These are phyloP conservation scores for Eciton burchellii DNA, from an alignment of 1,140 invertebrate species.

Conservation along the genomic window DNA sequence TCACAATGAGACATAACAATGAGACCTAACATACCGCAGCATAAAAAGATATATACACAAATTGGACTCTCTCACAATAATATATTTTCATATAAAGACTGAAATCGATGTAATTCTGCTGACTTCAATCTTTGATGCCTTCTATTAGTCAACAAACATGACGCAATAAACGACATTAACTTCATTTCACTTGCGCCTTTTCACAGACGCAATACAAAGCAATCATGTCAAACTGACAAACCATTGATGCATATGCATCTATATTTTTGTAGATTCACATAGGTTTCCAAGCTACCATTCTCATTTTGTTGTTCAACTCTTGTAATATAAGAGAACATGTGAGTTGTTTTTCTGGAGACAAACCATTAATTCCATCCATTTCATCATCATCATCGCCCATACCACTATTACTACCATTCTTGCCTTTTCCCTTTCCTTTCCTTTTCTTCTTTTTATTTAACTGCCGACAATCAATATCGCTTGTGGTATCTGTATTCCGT, in stretches of 20 bases:
- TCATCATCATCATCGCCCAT: slow-evolving; percentile 87
- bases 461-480: slow-evolving; percentile 84
- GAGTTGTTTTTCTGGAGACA: slow-evolving; percentile 86
- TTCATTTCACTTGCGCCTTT: slow-evolving; percentile 10
- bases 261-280: slow-evolving; percentile 71
- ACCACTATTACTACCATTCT: slow-evolving; percentile 80
- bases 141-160: neutral
- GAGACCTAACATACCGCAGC: neutral
- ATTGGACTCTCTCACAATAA: slow-evolving; percentile 49
- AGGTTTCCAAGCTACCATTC: slow-evolving; percentile 89
- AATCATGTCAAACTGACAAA: slow-evolving; percentile 22
- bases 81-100: slow-evolving; percentile 50
- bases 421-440: slow-evolving; percentile 85
- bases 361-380: slow-evolving; percentile 85
- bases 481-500: slow-evolving; percentile 84
- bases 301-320: slow-evolving; percentile 91
- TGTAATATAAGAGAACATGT: slow-evolving; percentile 89
- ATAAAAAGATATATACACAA: slow-evolving; percentile 8
- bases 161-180: neutral
- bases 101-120: slow-evolving; percentile 10
- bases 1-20: slow-evolving; percentile 5
- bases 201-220: neutral
- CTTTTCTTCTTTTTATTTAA: slow-evolving; percentile 85
- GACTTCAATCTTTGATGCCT: neutral
- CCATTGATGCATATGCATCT: slow-evolving; percentile 4